These are phyloP conservation scores for Uloborus diversus DNA, from an alignment of 1,140 invertebrate genomes.

Conservation along the genomic window DNA sequence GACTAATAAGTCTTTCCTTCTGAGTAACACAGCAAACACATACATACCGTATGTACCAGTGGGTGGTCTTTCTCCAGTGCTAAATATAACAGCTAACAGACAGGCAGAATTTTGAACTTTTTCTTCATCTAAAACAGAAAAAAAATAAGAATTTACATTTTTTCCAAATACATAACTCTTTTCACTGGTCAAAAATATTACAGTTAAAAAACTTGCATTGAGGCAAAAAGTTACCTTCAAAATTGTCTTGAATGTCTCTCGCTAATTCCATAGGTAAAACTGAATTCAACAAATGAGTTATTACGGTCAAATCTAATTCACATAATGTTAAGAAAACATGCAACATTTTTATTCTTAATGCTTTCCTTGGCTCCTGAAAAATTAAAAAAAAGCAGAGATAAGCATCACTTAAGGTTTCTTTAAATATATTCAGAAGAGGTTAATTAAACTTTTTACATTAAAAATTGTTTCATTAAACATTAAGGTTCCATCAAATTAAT, in stretches of 20 bases:
- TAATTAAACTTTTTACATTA: too few relatives aligned
- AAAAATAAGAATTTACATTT: too few relatives aligned
- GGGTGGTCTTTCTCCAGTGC: constrained; percentile 77
- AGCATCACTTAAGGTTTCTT: too few relatives aligned
- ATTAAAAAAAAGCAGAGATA: constrained; percentile 76
- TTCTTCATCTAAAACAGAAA: constrained; percentile 41
- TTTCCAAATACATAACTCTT: not conserved
- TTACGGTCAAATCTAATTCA: constrained; percentile 78
- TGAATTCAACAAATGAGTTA: constrained; percentile 83
- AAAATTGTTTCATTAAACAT: too few relatives aligned
- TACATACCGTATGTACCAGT: constrained; percentile 62
- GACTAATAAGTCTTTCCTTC: too few relatives aligned
- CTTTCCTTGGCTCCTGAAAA: constrained; percentile 88
- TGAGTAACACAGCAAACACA: too few relatives aligned
- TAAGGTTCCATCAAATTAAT: too few relatives aligned
- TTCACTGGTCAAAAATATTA: not conserved
- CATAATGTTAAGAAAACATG: constrained; percentile 88
- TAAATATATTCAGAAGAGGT: too few relatives aligned
- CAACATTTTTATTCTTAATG: constrained; percentile 78
- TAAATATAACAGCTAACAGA: constrained; percentile 84
- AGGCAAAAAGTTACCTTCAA: constrained; percentile 69
- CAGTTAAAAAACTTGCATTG: not conserved
- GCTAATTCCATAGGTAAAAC: constrained; percentile 88
- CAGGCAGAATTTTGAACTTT: constrained; percentile 74
- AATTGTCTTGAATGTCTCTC: constrained; percentile 73